These are phyloP conservation scores for Typhlomys cinereus DNA, from an alignment of 2,113 vertebrate species.

Conservation along the genomic window DNA sequence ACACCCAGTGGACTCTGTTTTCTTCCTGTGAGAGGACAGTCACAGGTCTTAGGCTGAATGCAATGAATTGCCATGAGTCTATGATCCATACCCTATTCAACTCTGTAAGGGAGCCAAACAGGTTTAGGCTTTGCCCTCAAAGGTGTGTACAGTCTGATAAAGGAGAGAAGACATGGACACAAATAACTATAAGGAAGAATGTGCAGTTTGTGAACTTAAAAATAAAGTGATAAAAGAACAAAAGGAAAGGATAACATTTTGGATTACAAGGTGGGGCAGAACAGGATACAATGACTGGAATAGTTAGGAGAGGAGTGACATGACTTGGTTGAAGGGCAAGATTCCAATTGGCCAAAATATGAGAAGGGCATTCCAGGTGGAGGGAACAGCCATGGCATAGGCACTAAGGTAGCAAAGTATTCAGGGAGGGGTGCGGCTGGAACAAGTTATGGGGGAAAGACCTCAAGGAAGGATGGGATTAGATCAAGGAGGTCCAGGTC, in stretches of 20 bases:
- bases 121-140: slow-evolving; percentile 30
- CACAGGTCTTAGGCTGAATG: slow-evolving; percentile 26
- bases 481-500: slow-evolving; percentile 23
- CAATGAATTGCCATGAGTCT: not conserved
- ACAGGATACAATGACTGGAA: not conserved
- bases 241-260: slow-evolving; percentile 33
- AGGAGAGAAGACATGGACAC: slow-evolving; percentile 31
- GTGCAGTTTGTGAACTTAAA: not conserved
- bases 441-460: slow-evolving; percentile 26
- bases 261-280: slow-evolving; percentile 4
- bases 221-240: slow-evolving; percentile 7
- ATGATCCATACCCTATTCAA: not conserved
- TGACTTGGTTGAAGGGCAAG: slow-evolving; percentile 43
- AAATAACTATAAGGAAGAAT: slow-evolving; percentile 34
- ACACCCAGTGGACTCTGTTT: not conserved
- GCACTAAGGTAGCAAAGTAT: not conserved
- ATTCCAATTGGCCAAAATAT: slow-evolving; percentile 14
- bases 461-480: slow-evolving; percentile 5
- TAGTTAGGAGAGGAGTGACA: not conserved
- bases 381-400: slow-evolving; percentile 30
- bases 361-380: slow-evolving; percentile 45
- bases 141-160: not conserved
- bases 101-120: slow-evolving; percentile 33
- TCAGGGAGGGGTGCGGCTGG: not conserved
- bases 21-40: not conserved